Conservation (phyloP, 2,888 invertebrate species). For the Emmelina monodactyla region DNA sequence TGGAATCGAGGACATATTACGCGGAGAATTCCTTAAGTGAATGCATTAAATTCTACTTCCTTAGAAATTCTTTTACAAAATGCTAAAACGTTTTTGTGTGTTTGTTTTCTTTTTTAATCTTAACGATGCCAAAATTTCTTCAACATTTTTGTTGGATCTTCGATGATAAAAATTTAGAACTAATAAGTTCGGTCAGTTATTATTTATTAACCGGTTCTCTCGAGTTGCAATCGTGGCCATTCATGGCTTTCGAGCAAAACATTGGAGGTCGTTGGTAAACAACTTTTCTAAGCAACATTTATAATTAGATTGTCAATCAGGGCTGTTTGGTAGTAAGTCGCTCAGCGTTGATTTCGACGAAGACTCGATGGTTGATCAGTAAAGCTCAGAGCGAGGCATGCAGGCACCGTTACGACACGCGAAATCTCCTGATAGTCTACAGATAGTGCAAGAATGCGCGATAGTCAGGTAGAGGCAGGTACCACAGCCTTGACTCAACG, state of each 20-base stretch:
- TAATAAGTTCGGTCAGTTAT: no score
- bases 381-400: conserved; percentile 28
- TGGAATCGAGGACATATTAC: conserved; percentile 26
- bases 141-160: no score
- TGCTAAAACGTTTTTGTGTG: background rate
- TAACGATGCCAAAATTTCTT: background rate
- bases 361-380: no score
- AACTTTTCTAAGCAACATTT: conserved; percentile 26
- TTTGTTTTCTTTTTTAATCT: background rate
- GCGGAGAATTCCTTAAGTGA: background rate
- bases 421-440: conserved; percentile 38
- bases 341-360: no score
- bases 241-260: conserved; percentile 2
- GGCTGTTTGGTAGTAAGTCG: no score
- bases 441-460: conserved; percentile 54
- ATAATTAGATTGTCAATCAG: conserved; percentile 48
- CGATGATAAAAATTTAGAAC: no score
- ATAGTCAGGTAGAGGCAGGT: conserved; percentile 34
- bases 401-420: conserved; percentile 43
- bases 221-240: conserved; percentile 5
- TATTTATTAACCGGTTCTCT: no score
- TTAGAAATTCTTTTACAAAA: background rate
- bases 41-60: conserved; percentile 1
- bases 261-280: conserved; percentile 30
- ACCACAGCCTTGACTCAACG: conserved; percentile 28